Base-by-base conservation (phyloP, 2,888 invertebrate species). In the Volucella inflata region DNA sequence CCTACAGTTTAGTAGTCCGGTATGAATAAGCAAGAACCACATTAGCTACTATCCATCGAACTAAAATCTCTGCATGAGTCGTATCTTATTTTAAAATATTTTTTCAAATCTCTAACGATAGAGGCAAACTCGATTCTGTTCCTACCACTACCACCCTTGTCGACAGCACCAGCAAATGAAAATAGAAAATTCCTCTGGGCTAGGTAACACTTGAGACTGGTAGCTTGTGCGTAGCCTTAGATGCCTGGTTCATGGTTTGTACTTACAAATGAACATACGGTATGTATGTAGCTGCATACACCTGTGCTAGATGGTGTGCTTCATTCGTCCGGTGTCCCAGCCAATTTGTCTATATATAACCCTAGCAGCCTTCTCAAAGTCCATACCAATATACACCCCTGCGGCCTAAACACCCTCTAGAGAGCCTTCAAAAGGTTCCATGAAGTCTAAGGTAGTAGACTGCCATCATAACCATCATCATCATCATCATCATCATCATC, bases 331-430 rank as follows among this genome's bases (percentile, higher is more conserved):
- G 60, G 65, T 50, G 59, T 72, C 79, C 70, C 79, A 75, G 79
- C 65, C 70, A 71, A 71, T 84, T 75, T 70, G 70, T 75, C 68
- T 84, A 59, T 70, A 59, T 71, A 71, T 70, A 83, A 38, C 68
- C 68, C 46, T 36, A 36, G 64, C 38, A 60, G 16, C 65, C 42
- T 68, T 36, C 67, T 70, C 72, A 11, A 30, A 30, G 6, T 30
- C 2, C 46, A 38, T 48, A 10, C 40, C 40, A 40, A 50, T 11
- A 6, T 30, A 14, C 51, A 44, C 2, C 11, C 48, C n/a, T 8
- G 1, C 42, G 48, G 38, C 30, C 30, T 30, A 1, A 30, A 1
- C 4, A 30, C 30, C 30, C 30, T 6, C 30, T 30, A 30, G 6
- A 30, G 6, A 30, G 30, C 30, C 30, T 30, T 30, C 30, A 6